Evolutionary conservation across 2,888 invertebrate species (phyloP).

Genomic region (Argynnis bischoffii): DNA sequence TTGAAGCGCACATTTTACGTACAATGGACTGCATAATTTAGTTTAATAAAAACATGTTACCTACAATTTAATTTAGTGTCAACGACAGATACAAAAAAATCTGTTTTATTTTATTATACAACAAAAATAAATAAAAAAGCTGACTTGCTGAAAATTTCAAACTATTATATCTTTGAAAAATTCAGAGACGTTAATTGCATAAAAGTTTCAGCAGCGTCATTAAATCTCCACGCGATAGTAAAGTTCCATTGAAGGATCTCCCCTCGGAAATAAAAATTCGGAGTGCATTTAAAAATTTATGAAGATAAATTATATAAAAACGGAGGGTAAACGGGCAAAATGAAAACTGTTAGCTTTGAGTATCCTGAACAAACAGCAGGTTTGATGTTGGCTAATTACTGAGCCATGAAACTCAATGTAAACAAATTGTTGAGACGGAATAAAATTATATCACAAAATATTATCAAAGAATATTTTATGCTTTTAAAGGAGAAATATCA

Average conservation of each 20-base stretch:
- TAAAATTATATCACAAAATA: slow-evolving; percentile 15
- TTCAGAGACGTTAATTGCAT: slow-evolving; percentile 17
- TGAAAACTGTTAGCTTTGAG: slow-evolving; percentile 40
- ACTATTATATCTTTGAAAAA: slow-evolving; percentile 14
- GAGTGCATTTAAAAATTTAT: slow-evolving; percentile 36
- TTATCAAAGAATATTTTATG: background rate
- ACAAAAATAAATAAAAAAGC: background rate
- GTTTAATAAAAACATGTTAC: too few species aligned
- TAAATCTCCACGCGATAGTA: slow-evolving; percentile 30
- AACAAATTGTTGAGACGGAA: slow-evolving; percentile 40
- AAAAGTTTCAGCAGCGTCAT: slow-evolving; percentile 26
- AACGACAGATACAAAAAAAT: too few species aligned
- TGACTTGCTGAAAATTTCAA: slow-evolving; percentile 4
- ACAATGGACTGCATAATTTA: too few species aligned
- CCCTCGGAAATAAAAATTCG: slow-evolving; percentile 34
- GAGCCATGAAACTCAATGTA: slow-evolving; percentile 54
- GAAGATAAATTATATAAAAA: slow-evolving; percentile 38
- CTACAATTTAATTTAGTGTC: too few species aligned
- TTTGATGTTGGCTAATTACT: slow-evolving; percentile 55
- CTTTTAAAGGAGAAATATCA: background rate
- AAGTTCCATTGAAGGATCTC: slow-evolving; percentile 23
- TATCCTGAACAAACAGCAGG: slow-evolving; percentile 48
- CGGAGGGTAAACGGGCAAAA: slow-evolving; percentile 34
- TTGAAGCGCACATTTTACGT: background rate
- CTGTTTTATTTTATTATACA: background rate